Percentiles rank a stretch among this genome's conserved stretches.
Conservation (phyloP, 35 echinoderm and acorn worm species). For the Nesometra sesokonis region DNA sequence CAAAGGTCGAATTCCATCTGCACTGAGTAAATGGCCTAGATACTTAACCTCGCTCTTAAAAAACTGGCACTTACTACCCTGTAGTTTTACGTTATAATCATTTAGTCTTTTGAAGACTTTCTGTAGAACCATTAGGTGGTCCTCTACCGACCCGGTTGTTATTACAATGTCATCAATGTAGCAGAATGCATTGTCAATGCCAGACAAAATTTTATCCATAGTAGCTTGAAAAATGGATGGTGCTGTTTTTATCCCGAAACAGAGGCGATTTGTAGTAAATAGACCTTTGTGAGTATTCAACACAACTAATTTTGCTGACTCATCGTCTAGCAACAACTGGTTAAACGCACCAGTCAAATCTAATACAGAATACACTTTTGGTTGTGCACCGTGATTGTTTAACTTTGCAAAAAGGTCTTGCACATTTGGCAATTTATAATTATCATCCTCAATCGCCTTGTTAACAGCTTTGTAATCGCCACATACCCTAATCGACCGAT, state of each 20-base stretch:
- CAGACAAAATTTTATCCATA: slow-evolving; percentile 24
- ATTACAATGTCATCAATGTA: slow-evolving; percentile 30
- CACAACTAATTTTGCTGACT: slow-evolving; percentile 7
- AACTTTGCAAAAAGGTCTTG: slow-evolving; percentile 18
- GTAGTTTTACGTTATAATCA: slow-evolving; percentile 1
- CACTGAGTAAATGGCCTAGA: neutral
- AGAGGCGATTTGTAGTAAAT: neutral
- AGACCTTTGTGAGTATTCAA: slow-evolving; percentile 23
- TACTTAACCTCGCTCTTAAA: neutral
- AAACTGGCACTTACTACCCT: slow-evolving; percentile 1
- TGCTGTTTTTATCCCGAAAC: slow-evolving; percentile 20
- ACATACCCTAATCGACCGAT: slow-evolving; percentile 19
- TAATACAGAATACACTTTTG: slow-evolving; percentile 10
- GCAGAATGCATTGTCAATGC: slow-evolving; percentile 17
- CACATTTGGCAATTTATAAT: slow-evolving; percentile 15
- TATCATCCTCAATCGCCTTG: slow-evolving; percentile 16
- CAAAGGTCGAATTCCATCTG: neutral
- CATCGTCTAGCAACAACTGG: neutral
- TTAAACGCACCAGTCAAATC: slow-evolving; percentile 25
- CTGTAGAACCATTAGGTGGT: neutral
- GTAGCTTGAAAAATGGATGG: slow-evolving; percentile 21
- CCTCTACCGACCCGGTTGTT: neutral
- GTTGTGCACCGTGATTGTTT: neutral
- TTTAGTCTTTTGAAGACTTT: neutral
- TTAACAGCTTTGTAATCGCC: slow-evolving; percentile 25